Conservation (phyloP, 2,888 invertebrate species). For the Syrphus vitripennis region DNA sequence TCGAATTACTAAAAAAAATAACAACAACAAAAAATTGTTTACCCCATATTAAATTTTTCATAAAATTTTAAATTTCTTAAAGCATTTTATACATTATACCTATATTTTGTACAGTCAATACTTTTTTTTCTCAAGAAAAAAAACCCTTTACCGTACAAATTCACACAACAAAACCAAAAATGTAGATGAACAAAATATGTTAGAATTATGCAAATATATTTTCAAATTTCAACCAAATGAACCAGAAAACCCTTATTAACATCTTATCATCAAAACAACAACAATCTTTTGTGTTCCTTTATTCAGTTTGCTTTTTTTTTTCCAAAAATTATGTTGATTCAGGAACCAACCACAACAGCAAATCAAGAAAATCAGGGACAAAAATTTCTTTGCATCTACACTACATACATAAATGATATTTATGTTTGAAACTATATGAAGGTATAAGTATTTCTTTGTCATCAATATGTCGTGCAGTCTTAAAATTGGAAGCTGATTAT, state of each 20-base stretch:
- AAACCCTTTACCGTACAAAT: too few species aligned
- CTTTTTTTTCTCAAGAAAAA: too few species aligned
- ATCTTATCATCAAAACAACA: not conserved
- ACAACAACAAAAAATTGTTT: too few species aligned
- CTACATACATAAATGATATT: not conserved
- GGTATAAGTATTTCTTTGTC: too few species aligned
- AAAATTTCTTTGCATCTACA: not conserved
- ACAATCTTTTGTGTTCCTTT: not conserved
- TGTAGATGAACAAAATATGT: not conserved
- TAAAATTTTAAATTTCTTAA: too few species aligned
- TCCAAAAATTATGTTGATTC: not conserved
- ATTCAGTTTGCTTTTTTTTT: not conserved
- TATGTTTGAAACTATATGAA: not conserved
- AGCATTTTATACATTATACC: too few species aligned
- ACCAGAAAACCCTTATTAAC: not conserved
- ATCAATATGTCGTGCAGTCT: too few species aligned
- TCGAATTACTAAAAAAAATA: too few species aligned
- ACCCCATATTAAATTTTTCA: too few species aligned
- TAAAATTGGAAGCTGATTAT: not conserved
- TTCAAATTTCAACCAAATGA: not conserved
- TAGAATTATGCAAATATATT: not conserved
- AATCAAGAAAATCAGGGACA: not conserved
- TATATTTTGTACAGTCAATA: too few species aligned
- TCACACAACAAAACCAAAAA: too few species aligned
- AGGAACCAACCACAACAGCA: not conserved